Base-by-base conservation (phyloP, 2,888 invertebrate species). In the Brenthis daphne region DNA sequence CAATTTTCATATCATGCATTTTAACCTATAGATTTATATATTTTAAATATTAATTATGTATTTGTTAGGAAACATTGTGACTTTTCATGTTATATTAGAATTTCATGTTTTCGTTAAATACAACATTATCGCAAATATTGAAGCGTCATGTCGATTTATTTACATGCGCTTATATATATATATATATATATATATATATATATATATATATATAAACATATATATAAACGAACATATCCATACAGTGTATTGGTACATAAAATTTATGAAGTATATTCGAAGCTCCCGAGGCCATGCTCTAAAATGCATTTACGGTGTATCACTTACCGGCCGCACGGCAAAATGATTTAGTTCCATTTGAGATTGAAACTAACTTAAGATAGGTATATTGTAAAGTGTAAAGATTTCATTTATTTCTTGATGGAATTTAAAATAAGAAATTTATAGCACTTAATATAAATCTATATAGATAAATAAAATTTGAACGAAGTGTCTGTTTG, bases 301-400 rank as follows among this genome's bases (percentile, higher is more conserved):
- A 51, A 69, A 69, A 66, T 69, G 69, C 69, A 66, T 69, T 69
- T 57, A 57, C 66, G 24, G 37, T 47, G 51, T 66, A 65, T 69
- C 69, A 69, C 69, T 69, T 69, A 69, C 64, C 65, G 56, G 57
- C 56, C 65, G 61, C 57, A 51, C 12, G 54, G 60, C 37, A 66
- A 69, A 66, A 66, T 69, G 66, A 69, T 66, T 69, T 69, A 65
- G 60, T 33, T 69, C 48, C 53, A 69, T 66, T 63, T 54, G 16
- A 43, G 20, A 54, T 20, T 43, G 50, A 33, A 37, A 53, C 33
- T 54, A 53, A 16, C 16, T 51, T 53, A 63, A 20, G 37, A 6
- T 53, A 51, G 14, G 20, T 37, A 51, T 8, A n/a, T 37, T 37
- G 33, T 37, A 57, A 54, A 8, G 24, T 24, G 13, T 54, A 20